A percentile compares a stretch with the other conserved stretches of the same genome.
phyloP scores from a whole-genome alignment of 2,888 invertebrate species.

The Lithophane semibrunnea region DNA sequence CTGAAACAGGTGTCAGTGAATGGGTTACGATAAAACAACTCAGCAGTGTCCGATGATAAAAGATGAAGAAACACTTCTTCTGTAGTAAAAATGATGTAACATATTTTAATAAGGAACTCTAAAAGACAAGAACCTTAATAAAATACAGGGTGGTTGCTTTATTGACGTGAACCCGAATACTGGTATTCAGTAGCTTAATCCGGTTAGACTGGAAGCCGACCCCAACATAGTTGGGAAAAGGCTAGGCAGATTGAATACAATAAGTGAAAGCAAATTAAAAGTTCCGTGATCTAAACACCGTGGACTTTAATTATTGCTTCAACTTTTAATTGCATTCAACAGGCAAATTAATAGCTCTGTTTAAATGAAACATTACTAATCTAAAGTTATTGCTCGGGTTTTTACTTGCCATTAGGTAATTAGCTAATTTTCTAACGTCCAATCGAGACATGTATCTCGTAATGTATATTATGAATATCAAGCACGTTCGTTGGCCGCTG shows the following conservation, averaged over 20 bases:
- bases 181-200: too few species aligned
- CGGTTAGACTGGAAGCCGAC: too few species aligned
- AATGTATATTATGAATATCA: not conserved
- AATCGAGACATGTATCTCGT: not conserved
- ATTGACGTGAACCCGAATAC: not conserved
- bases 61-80: not conserved
- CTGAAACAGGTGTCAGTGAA: conserved; percentile 8
- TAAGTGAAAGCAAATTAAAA: conserved; percentile 1
- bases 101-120: not conserved
- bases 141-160: not conserved
- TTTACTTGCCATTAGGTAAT: conserved; percentile 2
- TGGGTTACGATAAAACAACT: not conserved
- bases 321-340: conserved; percentile 17
- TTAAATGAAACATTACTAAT: conserved; percentile 8
- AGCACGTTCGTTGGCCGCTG: not conserved
- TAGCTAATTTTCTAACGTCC: not conserved
- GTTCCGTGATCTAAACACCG: not conserved
- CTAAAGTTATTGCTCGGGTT: not conserved
- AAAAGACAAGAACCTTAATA: not conserved
- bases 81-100: not conserved
- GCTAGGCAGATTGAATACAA: not conserved
- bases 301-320: not conserved
- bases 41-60: not conserved
- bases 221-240: too few species aligned
- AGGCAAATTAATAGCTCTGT: not conserved